phyloP scores from a whole-genome alignment of 2,113 vertebrate genomes.

The Prunella fulvescens region DNA sequence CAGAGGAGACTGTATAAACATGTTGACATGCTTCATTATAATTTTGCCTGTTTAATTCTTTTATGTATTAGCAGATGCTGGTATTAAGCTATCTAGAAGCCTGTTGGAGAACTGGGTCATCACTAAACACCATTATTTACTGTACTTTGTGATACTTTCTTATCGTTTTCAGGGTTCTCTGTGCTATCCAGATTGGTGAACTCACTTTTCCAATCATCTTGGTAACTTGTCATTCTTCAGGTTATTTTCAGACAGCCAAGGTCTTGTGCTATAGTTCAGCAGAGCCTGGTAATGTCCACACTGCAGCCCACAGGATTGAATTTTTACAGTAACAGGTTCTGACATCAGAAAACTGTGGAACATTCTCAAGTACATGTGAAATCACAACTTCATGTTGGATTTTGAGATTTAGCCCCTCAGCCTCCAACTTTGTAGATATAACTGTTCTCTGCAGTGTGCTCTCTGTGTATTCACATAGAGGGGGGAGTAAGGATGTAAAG shows the following conservation, averaged over 20 bases:
- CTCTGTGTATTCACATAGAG: not conserved
- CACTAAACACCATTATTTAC: not conserved
- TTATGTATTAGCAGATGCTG: not conserved
- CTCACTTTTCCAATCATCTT: not conserved
- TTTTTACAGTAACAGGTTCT: not conserved
- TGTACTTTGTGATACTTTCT: not conserved
- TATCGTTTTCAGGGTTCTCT: not conserved
- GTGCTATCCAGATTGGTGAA: not conserved
- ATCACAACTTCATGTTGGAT: not conserved
- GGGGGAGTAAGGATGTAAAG: not conserved
- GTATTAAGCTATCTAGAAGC: not conserved
- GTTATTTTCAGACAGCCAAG: not conserved
- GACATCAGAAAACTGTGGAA: not conserved
- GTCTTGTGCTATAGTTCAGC: not conserved
- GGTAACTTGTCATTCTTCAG: not conserved
- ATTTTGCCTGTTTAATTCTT: not conserved
- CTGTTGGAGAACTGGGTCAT: not conserved
- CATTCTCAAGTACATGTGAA: not conserved
- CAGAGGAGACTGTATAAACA: not conserved
- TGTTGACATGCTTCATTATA: not conserved
- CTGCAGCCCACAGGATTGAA: not conserved
- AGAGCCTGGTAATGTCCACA: not conserved
- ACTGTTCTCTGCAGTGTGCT: not conserved
- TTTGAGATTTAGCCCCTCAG: not conserved
- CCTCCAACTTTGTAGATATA: not conserved